phyloP scores from a whole-genome alignment of 2,888 invertebrate genomes.

The Lithosia quadra region DNA sequence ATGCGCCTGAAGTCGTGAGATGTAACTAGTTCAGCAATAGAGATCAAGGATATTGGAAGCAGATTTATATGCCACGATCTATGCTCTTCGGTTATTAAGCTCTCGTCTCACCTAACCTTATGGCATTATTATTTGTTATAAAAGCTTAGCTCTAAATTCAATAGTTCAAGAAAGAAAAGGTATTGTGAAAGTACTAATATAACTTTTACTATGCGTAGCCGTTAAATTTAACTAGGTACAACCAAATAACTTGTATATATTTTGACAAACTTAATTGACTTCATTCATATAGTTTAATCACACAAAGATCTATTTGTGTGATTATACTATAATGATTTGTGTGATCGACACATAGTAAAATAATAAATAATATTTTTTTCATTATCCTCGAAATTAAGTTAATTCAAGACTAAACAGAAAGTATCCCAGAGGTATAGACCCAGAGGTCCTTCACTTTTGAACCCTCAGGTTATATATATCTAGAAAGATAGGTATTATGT shows the following conservation, averaged over 20 bases:
- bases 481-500: conserved; percentile 6
- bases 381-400: not conserved
- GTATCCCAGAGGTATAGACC: conserved; percentile 1
- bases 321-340: too few relatives aligned
- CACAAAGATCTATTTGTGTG: too few relatives aligned
- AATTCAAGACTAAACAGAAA: not conserved
- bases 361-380: too few relatives aligned
- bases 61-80: conserved; percentile 25
- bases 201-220: not conserved
- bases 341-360: too few relatives aligned
- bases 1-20: conserved; percentile 19
- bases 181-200: too few relatives aligned
- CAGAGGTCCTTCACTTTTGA: not conserved
- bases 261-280: too few relatives aligned
- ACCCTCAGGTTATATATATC: not conserved
- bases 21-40: conserved; percentile 23
- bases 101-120: conserved; percentile 4
- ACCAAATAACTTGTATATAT: too few relatives aligned
- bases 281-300: too few relatives aligned
- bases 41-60: conserved; percentile 22
- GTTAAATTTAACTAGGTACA: too few relatives aligned
- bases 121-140: conserved; percentile 4
- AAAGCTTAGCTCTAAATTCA: not conserved
- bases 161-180: too few relatives aligned
- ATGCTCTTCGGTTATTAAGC: conserved; percentile 11